phyloP scores from a whole-genome alignment of 2,888 invertebrate species.

The Aphrophora alni region DNA sequence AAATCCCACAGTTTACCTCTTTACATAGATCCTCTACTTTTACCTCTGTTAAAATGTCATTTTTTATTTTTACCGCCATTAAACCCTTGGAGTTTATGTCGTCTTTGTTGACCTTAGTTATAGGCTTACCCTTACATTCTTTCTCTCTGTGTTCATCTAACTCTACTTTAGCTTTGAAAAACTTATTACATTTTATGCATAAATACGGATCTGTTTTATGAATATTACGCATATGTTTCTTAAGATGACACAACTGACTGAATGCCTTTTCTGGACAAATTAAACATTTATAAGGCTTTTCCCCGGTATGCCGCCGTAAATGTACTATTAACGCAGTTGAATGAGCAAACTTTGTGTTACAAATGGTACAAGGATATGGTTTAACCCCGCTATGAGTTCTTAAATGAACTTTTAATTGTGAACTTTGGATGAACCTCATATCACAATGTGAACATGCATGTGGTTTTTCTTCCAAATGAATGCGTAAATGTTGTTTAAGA shows the following conservation, averaged over 20 bases:
- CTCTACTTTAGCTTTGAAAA: slow-evolving; percentile 78
- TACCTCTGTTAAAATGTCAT: no score
- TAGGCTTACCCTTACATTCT: slow-evolving; percentile 30
- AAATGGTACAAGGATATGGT: slow-evolving; percentile 82
- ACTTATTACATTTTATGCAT: slow-evolving; percentile 73
- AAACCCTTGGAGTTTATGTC: no score
- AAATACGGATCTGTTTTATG: slow-evolving; percentile 81
- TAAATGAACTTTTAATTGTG: slow-evolving; percentile 82
- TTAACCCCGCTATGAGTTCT: slow-evolving; percentile 84
- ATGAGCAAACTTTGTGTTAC: slow-evolving; percentile 80
- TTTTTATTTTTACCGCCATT: no score
- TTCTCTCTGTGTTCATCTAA: slow-evolving; percentile 65
- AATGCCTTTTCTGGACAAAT: slow-evolving; percentile 67
- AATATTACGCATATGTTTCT: slow-evolving; percentile 86
- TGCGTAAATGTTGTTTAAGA: slow-evolving; percentile 81
- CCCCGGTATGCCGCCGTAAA: slow-evolving; percentile 82
- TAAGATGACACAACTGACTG: slow-evolving; percentile 84
- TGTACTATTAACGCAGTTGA: slow-evolving; percentile 86
- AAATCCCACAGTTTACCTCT: no score
- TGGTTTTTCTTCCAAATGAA: slow-evolving; percentile 77
- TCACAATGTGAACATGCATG: slow-evolving; percentile 81
- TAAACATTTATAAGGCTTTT: slow-evolving; percentile 73
- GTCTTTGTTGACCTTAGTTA: no score
- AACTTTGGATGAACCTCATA: slow-evolving; percentile 80
- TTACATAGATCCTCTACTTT: no score